These are phyloP conservation scores for Psylliodes chrysocephalus DNA, from an alignment of 2,888 invertebrate species.

Conservation along the genomic window DNA sequence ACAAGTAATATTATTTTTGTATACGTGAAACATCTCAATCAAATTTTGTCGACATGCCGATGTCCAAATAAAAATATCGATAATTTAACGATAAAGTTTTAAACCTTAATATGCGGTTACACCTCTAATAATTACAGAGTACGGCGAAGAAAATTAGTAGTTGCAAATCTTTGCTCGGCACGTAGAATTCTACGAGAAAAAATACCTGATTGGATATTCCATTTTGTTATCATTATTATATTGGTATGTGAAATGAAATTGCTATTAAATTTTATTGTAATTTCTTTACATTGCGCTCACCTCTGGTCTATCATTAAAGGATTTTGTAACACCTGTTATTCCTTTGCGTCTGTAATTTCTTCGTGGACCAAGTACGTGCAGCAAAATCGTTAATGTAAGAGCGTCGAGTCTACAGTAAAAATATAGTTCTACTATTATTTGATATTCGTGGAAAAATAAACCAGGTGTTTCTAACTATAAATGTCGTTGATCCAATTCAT, in stretches of 20 bases:
- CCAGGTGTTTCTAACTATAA: no score
- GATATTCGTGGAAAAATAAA: no score
- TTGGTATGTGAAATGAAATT: conserved; percentile 44
- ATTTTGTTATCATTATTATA: conserved; percentile 46
- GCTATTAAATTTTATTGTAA: conserved; percentile 46
- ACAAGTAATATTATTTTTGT: no score
- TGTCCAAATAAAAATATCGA: conserved; percentile 27
- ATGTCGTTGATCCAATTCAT: no score
- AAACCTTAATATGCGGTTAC: conserved; percentile 53
- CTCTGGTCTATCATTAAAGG: conserved; percentile 37
- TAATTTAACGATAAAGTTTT: conserved; percentile 35
- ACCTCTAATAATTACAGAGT: conserved; percentile 57
- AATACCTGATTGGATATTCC: conserved; percentile 39
- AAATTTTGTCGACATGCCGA: conserved; percentile 13
- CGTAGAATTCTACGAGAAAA: conserved; percentile 28
- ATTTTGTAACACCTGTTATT: conserved; percentile 43
- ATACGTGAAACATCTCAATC: conserved; percentile 5
- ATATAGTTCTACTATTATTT: no score
- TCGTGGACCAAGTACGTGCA: conserved; percentile 38
- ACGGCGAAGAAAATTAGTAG: conserved; percentile 58
- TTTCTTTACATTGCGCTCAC: conserved; percentile 35
- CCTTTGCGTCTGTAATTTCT: conserved; percentile 39
- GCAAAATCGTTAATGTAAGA: conserved; percentile 33
- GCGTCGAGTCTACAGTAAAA: background rate
- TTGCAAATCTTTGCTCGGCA: conserved; percentile 43